phyloP scores from a whole-genome alignment of 1,140 invertebrate genomes.

The Philopotamus ludificatus region DNA sequence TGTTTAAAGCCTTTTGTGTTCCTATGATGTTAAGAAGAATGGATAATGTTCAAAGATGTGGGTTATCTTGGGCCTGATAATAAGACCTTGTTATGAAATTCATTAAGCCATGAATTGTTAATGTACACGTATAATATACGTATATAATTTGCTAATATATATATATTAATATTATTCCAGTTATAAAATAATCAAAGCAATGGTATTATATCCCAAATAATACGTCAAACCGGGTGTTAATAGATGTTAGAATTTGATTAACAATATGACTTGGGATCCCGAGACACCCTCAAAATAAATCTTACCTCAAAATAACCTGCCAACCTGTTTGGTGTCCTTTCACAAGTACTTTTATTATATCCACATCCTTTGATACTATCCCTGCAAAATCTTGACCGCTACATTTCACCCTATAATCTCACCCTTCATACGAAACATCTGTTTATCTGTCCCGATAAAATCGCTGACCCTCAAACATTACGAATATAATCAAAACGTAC shows the following conservation, averaged over 20 bases:
- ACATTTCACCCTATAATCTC: slow-evolving; percentile 26
- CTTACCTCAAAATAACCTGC: slow-evolving; percentile 25
- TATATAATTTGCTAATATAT: background rate
- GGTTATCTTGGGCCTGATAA: background rate
- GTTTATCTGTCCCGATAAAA: slow-evolving; percentile 21
- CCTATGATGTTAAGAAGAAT: background rate
- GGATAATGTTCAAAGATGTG: background rate
- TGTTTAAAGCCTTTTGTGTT: background rate
- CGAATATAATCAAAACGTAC: background rate
- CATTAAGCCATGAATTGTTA: background rate
- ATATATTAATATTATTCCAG: no score
- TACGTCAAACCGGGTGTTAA: background rate
- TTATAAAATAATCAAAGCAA: no score
- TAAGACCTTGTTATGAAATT: background rate
- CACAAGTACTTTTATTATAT: slow-evolving; percentile 32
- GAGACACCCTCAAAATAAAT: slow-evolving; percentile 23
- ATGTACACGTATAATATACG: background rate
- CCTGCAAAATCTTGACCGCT: slow-evolving; percentile 26
- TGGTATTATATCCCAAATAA: background rate
- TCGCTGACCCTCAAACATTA: slow-evolving; percentile 4
- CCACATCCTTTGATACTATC: slow-evolving; percentile 27
- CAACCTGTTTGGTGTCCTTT: slow-evolving; percentile 30
- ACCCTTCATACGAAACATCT: slow-evolving; percentile 17
- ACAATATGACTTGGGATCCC: background rate
- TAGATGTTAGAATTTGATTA: background rate